Base-by-base conservation (phyloP, 2,113 vertebrate species). In the Salvelinus alpinus region DNA sequence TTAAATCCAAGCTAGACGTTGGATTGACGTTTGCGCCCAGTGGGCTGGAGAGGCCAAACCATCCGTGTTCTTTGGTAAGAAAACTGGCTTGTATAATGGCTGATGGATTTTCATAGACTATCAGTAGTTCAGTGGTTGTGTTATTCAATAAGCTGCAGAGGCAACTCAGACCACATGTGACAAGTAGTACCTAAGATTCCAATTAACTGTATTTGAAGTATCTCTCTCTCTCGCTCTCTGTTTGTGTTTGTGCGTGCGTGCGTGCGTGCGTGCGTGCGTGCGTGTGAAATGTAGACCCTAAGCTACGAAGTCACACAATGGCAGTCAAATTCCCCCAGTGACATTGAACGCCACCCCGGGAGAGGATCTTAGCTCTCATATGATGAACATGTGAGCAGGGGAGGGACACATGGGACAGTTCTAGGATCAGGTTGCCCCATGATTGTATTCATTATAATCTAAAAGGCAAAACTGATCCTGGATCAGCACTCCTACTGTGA, bases 21-120 rank as follows among this genome's bases (percentile, higher is more conserved):
- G 48, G 14, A 51, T 16, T 51, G 48, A 51, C 13, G 9, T 51
- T 9, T 51, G 14, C 2, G 12, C 34, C 34, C 1, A 34, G 31
- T 34, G 31, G 31, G 16, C 51, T 14, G 14, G 59, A 60, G 20
- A 8, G 70, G 66, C 77, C 75, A 80, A 38, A 74, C 74, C 72
- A 76, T 76, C 78, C 51, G 25, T 74, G 64, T 80, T 79, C 82
- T 78, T 80, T 80, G 76, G 75, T 72, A 65, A 60, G 84, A 82
- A 81, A 78, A 82, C 60, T 70, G 72, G 74, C 82, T 88, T 76
- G 86, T 85, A 86, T 24, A 24, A 87, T 73, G 83, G 82, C 73
- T 85, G 80, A 80, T 80, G 76, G 82, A 85, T 79, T 87, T 87
- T 90, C 70, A 87, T 82, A 79, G 82, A 82, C 81, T 89, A 67